Conservation (phyloP, 2,888 invertebrate genomes). For the Subacronicta megacephala region DNA sequence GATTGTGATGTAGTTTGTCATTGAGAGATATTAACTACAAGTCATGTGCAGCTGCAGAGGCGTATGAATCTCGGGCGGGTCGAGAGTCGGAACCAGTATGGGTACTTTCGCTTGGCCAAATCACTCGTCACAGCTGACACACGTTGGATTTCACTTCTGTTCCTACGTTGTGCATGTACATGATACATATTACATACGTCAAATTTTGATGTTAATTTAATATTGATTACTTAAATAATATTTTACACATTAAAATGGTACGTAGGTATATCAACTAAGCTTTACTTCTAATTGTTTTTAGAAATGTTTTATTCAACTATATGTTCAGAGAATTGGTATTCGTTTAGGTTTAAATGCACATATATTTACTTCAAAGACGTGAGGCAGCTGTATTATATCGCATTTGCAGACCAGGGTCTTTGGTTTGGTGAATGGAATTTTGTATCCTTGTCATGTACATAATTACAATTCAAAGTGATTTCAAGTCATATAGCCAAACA, state of each 20-base stretch:
- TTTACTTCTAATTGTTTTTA: neutral
- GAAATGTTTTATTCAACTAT: slow-evolving; percentile 12
- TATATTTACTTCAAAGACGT: slow-evolving; percentile 43
- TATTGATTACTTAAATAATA: neutral
- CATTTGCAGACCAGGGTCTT: slow-evolving; percentile 59
- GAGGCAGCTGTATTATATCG: slow-evolving; percentile 37
- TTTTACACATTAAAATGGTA: too few relatives aligned
- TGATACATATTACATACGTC: slow-evolving; percentile 13
- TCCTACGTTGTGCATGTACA: slow-evolving; percentile 46
- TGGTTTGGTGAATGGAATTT: slow-evolving; percentile 65
- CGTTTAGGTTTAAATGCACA: slow-evolving; percentile 38
- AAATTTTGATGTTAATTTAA: slow-evolving; percentile 27
- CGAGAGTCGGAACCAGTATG: slow-evolving; percentile 80
- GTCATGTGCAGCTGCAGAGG: slow-evolving; percentile 57
- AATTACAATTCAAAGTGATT: slow-evolving; percentile 74
- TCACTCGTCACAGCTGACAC: slow-evolving; percentile 74
- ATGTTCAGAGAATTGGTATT: slow-evolving; percentile 7
- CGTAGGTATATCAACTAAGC: slow-evolving; percentile 11
- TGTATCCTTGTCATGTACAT: slow-evolving; percentile 70
- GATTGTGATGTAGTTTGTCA: slow-evolving; percentile 51
- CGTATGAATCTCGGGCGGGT: slow-evolving; percentile 62
- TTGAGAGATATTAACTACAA: slow-evolving; percentile 52
- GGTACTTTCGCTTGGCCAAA: slow-evolving; percentile 85
- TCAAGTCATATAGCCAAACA: slow-evolving; percentile 63
- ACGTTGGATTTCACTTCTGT: slow-evolving; percentile 85